Conservation (phyloP, 2,888 invertebrate genomes). For the Eristalinus aeneus region DNA sequence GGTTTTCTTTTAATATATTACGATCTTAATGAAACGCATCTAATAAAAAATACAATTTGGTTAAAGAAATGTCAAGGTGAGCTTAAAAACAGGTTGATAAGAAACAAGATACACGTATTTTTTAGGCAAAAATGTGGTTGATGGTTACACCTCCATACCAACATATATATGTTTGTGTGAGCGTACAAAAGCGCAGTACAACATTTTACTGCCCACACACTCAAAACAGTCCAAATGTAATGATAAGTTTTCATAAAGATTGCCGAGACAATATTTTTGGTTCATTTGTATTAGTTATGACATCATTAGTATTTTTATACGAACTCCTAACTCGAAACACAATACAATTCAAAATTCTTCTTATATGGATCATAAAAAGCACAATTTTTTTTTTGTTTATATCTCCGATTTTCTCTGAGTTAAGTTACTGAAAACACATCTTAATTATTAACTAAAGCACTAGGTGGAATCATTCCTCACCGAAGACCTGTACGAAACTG, state of each 20-base stretch:
- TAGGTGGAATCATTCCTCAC: slow-evolving; percentile 56
- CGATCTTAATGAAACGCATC: not conserved
- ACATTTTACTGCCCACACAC: slow-evolving; percentile 8
- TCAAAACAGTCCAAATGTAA: slow-evolving; percentile 41
- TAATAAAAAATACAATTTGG: not conserved
- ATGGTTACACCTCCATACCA: not conserved
- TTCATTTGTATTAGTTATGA: slow-evolving; percentile 47
- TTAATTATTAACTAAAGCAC: slow-evolving; percentile 18
- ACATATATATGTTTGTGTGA: not conserved
- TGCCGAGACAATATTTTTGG: slow-evolving; percentile 17
- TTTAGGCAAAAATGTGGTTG: not conserved
- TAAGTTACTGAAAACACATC: not conserved
- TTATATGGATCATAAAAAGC: not conserved
- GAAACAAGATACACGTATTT: not conserved
- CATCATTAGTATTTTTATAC: slow-evolving; percentile 61
- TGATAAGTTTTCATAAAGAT: not conserved
- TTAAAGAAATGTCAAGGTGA: not conserved
- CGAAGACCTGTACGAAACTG: slow-evolving; percentile 63
- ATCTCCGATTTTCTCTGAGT: not conserved
- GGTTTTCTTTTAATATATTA: slow-evolving; percentile 21
- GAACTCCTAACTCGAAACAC: slow-evolving; percentile 5
- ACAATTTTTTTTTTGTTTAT: not conserved
- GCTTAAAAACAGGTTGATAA: not conserved
- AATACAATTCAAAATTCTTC: slow-evolving; percentile 29
- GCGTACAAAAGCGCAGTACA: not conserved